A percentile compares a stretch with the other conserved stretches of the same genome.
Evolutionary conservation across 2,888 invertebrate species (phyloP).

Genomic region (Idaea straminata): DNA sequence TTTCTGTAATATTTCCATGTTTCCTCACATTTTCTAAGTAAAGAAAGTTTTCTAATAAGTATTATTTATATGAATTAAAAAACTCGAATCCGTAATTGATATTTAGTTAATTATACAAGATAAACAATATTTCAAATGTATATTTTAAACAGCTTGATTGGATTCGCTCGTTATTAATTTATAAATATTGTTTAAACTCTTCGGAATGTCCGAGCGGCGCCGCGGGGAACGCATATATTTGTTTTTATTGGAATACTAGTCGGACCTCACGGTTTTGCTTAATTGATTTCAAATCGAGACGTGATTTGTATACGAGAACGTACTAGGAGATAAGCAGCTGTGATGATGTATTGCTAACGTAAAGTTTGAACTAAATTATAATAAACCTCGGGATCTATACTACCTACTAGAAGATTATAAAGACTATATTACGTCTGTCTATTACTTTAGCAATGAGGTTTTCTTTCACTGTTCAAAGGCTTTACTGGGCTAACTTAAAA

Average conservation of each 20-base stretch:
- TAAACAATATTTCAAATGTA: not conserved
- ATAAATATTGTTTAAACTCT: slow-evolving; percentile 64
- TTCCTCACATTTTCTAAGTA: not conserved
- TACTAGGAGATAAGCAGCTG: not conserved
- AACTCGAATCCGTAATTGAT: not conserved
- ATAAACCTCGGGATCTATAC: too few species aligned
- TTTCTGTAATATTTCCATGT: not conserved
- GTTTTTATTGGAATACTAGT: slow-evolving; percentile 17
- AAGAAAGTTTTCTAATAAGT: not conserved
- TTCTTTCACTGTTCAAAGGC: too few species aligned
- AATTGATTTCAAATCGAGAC: slow-evolving; percentile 4
- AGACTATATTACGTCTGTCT: too few species aligned
- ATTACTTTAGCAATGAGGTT: too few species aligned
- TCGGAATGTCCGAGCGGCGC: slow-evolving; percentile 62
- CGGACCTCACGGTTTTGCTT: not conserved
- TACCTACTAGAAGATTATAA: too few species aligned
- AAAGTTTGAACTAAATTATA: too few species aligned
- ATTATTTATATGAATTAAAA: not conserved
- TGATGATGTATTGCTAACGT: too few species aligned
- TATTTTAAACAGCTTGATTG: not conserved
- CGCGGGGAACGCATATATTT: slow-evolving; percentile 62
- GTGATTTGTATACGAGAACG: slow-evolving; percentile 6
- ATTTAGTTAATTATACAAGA: not conserved
- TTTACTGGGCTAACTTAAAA: too few species aligned
- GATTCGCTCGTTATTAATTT: slow-evolving; percentile 57